A percentile compares a stretch with the other conserved stretches of the same genome.
Conservation (phyloP, 2,797 vertebrate genomes). For the Hephaestus fuliginosus region DNA sequence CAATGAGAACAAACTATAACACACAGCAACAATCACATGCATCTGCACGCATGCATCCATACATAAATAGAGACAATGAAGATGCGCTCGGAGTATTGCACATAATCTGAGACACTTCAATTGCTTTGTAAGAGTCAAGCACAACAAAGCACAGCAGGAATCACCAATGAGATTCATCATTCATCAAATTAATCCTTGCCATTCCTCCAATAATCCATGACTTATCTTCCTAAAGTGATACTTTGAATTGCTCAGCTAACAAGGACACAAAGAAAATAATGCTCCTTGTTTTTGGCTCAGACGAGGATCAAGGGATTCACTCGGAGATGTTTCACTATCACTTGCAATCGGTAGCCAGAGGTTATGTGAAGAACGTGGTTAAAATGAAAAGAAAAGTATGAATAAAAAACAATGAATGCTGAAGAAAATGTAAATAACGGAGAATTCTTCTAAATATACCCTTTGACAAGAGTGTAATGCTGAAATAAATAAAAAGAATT, state of each 20-base stretch:
- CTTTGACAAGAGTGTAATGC: neutral
- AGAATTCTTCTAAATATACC: neutral
- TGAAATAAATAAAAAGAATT: neutral
- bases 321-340: neutral
- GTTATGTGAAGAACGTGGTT: neutral
- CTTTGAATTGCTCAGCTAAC: constrained; percentile 24
- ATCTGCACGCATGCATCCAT: constrained; percentile 42
- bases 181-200: constrained; percentile 38
- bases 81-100: constrained; percentile 7
- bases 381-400: neutral
- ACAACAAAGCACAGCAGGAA: constrained; percentile 7
- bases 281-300: neutral
- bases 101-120: constrained; percentile 31
- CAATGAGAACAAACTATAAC: constrained; percentile 59
- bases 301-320: constrained; percentile 10
- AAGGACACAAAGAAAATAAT: constrained; percentile 1
- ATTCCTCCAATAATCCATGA: constrained; percentile 26
- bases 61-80: constrained; percentile 54
- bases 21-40: constrained; percentile 57
- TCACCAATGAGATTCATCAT: constrained; percentile 22
- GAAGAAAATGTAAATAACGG: neutral
- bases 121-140: constrained; percentile 32
- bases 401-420: neutral
- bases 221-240: constrained; percentile 4
- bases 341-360: constrained; percentile 9